Base-by-base conservation (phyloP, 1,140 invertebrate species). In the Rhopalosiphum maidis region DNA sequence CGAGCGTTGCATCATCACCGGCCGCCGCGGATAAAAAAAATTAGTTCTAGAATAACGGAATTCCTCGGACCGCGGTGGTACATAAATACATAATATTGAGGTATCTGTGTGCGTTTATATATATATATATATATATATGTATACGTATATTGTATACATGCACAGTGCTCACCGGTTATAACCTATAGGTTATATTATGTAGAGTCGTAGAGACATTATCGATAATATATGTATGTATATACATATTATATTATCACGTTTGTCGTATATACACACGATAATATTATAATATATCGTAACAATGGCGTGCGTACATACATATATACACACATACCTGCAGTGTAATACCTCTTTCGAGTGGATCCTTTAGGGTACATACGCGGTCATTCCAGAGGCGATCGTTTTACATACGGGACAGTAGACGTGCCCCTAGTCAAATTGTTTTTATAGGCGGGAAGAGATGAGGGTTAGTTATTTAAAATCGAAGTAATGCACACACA, bases 1-100 rank as follows among this genome's bases (percentile, higher is more conserved):
- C n/a, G 23, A n/a, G 0, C 83, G n/a, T 89, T 89, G 87, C 88
- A 25, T 89, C 51, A 89, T 89, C 88, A 15, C 60, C n/a, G n/a
- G 85, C 22, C 3, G 22, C 22, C 51, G 48, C 88, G 35, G 88
- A 89, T 54, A 55, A 89, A 89, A 86, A 85, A 89, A 55, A 89
- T 55, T 25, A 41, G 35, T 89, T 89, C 48, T 55, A 25, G 48
- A 89, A 54, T 89, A 89, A 89, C 88, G 88, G 88, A 89, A 89
- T 89, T 89, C 87, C 87, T 54, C 23, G 2, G 46, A 7, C 30
- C 2, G n/a, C 82, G 35, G 37, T 37, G 82, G 82, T 22, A 83
- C 7, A 85, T 85, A 85, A 25, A 35, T 22, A 83, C 7, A 85
- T 85, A 85, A 25, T 41, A 41, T 83, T 37, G n/a, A 35, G 77